Conservation (phyloP, 2,888 invertebrate genomes). For the Zelleria hepariella region DNA sequence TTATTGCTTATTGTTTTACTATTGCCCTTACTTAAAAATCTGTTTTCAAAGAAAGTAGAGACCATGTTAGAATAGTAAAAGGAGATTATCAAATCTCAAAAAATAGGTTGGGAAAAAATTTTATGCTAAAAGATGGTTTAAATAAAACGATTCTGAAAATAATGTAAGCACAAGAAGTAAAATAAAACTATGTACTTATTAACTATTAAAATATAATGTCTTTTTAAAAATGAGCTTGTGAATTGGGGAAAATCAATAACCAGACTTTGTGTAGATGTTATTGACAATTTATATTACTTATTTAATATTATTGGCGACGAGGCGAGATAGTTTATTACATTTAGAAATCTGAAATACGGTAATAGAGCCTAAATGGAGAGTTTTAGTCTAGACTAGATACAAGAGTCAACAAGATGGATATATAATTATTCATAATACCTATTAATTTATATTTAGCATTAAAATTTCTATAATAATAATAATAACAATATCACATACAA, state of each 20-base stretch:
- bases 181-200: too few relatives aligned
- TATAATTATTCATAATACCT: slow-evolving; percentile 47
- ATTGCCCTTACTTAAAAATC: not conserved
- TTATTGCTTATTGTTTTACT: slow-evolving; percentile 2
- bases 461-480: slow-evolving; percentile 63
- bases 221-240: too few relatives aligned
- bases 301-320: not conserved
- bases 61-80: not conserved
- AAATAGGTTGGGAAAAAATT: too few relatives aligned
- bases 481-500: slow-evolving; percentile 70
- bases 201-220: too few relatives aligned
- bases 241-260: not conserved
- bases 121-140: too few relatives aligned
- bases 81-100: not conserved
- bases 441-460: slow-evolving; percentile 40
- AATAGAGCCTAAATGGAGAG: slow-evolving; percentile 18
- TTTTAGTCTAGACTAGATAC: slow-evolving; percentile 46
- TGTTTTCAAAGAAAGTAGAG: not conserved
- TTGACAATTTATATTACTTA: not conserved
- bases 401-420: slow-evolving; percentile 66
- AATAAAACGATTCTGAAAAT: too few relatives aligned
- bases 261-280: not conserved
- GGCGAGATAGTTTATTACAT: not conserved
- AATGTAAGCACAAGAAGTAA: too few relatives aligned
- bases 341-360: slow-evolving; percentile 9